These are phyloP conservation scores for Rotaria magnacalcarata DNA, from an alignment of 2,888 invertebrate species.

Conservation along the genomic window DNA sequence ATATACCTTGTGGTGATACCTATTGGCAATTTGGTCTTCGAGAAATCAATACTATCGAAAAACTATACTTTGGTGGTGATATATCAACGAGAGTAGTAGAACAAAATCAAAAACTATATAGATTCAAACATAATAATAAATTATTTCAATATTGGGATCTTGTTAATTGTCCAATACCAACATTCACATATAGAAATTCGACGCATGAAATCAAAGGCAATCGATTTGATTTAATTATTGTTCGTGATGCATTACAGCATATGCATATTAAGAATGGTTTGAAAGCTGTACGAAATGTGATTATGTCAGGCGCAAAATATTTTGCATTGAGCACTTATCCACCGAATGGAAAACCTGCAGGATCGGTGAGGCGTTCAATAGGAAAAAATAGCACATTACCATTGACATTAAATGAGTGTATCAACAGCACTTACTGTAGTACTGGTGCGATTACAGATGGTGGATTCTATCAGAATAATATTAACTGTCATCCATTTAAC, in stretches of 20 bases:
- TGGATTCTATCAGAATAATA: background rate
- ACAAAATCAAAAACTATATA: background rate
- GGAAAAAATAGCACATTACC: background rate
- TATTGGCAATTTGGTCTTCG: background rate
- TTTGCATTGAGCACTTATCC: background rate
- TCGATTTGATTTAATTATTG: background rate
- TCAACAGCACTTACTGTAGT: background rate
- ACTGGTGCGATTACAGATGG: background rate
- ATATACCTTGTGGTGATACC: slow-evolving; percentile 15
- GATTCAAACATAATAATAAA: background rate
- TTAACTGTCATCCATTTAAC: background rate
- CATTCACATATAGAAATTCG: background rate
- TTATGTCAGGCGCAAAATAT: background rate
- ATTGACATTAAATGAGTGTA: background rate
- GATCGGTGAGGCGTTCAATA: background rate
- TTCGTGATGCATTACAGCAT: background rate
- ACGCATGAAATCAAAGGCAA: background rate
- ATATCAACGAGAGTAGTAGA: background rate
- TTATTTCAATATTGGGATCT: slow-evolving; percentile 1
- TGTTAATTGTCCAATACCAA: background rate
- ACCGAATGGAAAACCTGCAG: background rate
- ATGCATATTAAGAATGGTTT: background rate
- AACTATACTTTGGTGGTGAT: slow-evolving; percentile 3
- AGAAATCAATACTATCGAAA: background rate
- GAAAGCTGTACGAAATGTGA: background rate